phyloP scores from a whole-genome alignment of 2,888 invertebrate genomes.

The Pilophorus perplexus region DNA sequence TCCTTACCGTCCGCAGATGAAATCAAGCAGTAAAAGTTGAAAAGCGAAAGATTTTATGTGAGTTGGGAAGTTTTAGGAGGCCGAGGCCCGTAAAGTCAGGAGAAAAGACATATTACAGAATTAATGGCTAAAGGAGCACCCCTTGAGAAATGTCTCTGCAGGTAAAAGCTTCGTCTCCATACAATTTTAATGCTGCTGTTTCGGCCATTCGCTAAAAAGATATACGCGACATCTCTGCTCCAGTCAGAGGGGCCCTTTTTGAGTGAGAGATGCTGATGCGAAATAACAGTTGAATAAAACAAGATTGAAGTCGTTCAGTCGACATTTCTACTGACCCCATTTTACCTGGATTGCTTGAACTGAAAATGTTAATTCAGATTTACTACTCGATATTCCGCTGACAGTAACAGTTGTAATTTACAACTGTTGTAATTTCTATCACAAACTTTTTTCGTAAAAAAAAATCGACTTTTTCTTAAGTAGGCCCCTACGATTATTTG shows the following conservation, averaged over 20 bases:
- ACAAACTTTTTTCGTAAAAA: no score
- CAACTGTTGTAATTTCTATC: no score
- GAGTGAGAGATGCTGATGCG: conserved; percentile 17
- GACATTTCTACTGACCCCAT: neutral
- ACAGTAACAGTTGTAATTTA: no score
- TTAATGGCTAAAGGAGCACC: conserved; percentile 37
- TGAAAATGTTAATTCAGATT: neutral
- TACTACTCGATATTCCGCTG: no score
- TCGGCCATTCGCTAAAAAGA: conserved; percentile 21
- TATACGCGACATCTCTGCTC: conserved; percentile 9
- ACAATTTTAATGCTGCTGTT: conserved; percentile 35
- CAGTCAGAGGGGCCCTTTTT: conserved; percentile 4
- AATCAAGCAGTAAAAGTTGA: conserved; percentile 41
- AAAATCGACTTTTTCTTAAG: no score
- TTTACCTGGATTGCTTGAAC: neutral
- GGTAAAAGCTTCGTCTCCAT: conserved; percentile 28
- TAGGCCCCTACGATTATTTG: no score
- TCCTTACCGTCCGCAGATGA: conserved; percentile 33
- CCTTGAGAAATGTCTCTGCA: conserved; percentile 32
- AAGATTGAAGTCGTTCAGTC: conserved; percentile 28
- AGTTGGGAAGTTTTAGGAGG: conserved; percentile 32
- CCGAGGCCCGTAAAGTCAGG: conserved; percentile 28
- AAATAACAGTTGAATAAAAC: conserved; percentile 25
- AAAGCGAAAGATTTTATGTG: conserved; percentile 39
- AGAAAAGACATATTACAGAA: conserved; percentile 36